Evolutionary conservation across 1,140 invertebrate species (phyloP).

Genomic region (Penaeus chinensis): DNA sequence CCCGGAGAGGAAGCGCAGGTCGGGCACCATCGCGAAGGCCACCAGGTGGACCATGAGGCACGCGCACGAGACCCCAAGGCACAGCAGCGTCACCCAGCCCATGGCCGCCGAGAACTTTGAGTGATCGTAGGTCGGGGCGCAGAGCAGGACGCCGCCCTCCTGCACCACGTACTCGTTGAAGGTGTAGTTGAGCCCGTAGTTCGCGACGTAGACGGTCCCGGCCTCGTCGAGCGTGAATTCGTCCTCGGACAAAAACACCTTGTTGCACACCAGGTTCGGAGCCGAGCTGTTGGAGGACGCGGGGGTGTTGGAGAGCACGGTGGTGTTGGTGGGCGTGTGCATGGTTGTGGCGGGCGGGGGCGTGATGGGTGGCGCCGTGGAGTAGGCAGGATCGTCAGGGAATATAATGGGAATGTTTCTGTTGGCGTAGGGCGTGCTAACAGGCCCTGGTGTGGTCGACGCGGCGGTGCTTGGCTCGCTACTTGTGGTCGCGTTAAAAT

Average conservation of each 20-base stretch:
- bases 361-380: neutral
- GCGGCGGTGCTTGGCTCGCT: slow-evolving; percentile 38
- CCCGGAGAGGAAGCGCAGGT: slow-evolving; percentile 71
- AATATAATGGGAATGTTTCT: slow-evolving; percentile 61
- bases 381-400: neutral
- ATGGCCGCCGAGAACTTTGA: slow-evolving; percentile 69
- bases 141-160: slow-evolving; percentile 65
- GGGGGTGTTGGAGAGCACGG: neutral
- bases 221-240: no score
- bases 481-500: slow-evolving; percentile 41
- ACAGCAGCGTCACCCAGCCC: slow-evolving; percentile 69
- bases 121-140: slow-evolving; percentile 61
- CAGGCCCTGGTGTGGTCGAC: slow-evolving; percentile 43
- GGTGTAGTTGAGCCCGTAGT: slow-evolving; percentile 56
- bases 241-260: slow-evolving; percentile 65
- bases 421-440: slow-evolving; percentile 57
- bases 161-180: slow-evolving; percentile 65
- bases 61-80: slow-evolving; percentile 70
- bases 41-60: slow-evolving; percentile 70
- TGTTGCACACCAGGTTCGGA: slow-evolving; percentile 65
- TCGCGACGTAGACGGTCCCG: no score
- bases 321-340: slow-evolving; percentile 4
- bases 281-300: slow-evolving; percentile 65
- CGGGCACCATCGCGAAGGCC: slow-evolving; percentile 69
- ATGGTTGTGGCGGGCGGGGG: neutral